Evolutionary conservation across 2,797 vertebrate genomes (phyloP).

Genomic region (Sciurus vulgaris): DNA sequence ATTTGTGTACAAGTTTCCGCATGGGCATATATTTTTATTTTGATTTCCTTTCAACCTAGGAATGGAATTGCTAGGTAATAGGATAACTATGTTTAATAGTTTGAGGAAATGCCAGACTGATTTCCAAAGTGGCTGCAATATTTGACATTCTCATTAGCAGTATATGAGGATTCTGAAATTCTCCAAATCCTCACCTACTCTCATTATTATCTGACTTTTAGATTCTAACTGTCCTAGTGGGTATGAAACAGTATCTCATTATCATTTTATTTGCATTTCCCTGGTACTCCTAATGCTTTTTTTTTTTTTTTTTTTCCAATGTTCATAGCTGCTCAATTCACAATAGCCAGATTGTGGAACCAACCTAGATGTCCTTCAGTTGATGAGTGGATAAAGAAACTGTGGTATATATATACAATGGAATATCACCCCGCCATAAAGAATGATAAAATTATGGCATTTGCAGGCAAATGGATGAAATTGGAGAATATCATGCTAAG

Average conservation of each 20-base stretch:
- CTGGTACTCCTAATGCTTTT: not conserved
- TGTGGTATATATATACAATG: too few species aligned
- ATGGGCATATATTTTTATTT: constrained; percentile 60
- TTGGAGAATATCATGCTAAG: too few species aligned
- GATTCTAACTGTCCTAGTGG: not conserved
- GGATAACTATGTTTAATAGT: constrained; percentile 48
- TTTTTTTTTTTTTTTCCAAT: not conserved
- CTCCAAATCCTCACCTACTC: not conserved
- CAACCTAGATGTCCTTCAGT: too few species aligned
- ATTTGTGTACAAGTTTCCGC: constrained; percentile 9
- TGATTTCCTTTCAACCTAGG: constrained; percentile 24
- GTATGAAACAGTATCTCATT: constrained; percentile 49
- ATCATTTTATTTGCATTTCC: constrained; percentile 60
- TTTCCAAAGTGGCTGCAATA: constrained; percentile 35
- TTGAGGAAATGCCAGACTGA: constrained; percentile 16
- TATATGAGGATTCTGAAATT: not conserved
- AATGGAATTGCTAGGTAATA: not conserved
- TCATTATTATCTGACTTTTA: constrained; percentile 46
- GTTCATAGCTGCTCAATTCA: too few species aligned
- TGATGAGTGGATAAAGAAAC: too few species aligned
- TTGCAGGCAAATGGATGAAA: too few species aligned
- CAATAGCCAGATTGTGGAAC: too few species aligned
- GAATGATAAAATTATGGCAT: too few species aligned
- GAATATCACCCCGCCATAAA: too few species aligned
- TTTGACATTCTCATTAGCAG: constrained; percentile 15